Base-by-base conservation (phyloP, 2,113 vertebrate species). In the Microcebus lehilahytsara region DNA sequence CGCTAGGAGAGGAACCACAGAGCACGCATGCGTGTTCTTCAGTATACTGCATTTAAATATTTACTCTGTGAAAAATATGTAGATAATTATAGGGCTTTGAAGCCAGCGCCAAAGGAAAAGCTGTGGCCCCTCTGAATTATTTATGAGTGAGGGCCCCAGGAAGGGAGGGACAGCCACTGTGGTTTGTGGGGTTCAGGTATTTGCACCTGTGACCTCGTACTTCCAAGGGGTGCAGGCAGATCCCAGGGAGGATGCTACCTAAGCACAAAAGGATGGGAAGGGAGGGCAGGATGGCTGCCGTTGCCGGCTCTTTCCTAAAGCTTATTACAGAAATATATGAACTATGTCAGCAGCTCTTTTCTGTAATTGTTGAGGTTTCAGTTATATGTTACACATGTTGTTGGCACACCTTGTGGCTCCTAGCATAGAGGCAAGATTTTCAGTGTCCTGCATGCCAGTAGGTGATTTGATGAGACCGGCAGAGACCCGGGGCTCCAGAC, bases 281-380 rank as follows among this genome's bases (percentile, higher is more conserved):
- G 11, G 6, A 32, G n/a, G 56, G 17, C 1, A 8, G 40, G 23
- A 5, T 11, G 32, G 37, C 6, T 40, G 62, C 7, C 2, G 0
- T 3, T 1, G 11, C 4, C 0, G 6, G 6, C 2, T 30, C 0
- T 19, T 5, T 4, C 51, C 23, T 67, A 16, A 12, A 9, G 17
- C 34, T 77, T 6, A 8, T 5, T 62, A 64, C 62, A 64, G 11
- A 64, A 64, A 30, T 30, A 8, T 0, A 9, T 62, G 6, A 12
- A 32, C 2, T 13, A 17, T 3, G 1, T 37, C 27, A 13, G 34
- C n/a, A 6, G 14, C 49, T 88, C 27, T 53, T 37, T n/a, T 67
- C 32, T 58, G 22, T 23, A 14, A 1, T 2, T 2, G 14, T 22
- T 49, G 53, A 46, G 62, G 64, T 32, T 72, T 72, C 71, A 42